Evolutionary conservation across 1,140 invertebrate species (phyloP), one percentile per base, ranked within the genome.

Genomic region (Teleogryllus occipitalis): DNA sequence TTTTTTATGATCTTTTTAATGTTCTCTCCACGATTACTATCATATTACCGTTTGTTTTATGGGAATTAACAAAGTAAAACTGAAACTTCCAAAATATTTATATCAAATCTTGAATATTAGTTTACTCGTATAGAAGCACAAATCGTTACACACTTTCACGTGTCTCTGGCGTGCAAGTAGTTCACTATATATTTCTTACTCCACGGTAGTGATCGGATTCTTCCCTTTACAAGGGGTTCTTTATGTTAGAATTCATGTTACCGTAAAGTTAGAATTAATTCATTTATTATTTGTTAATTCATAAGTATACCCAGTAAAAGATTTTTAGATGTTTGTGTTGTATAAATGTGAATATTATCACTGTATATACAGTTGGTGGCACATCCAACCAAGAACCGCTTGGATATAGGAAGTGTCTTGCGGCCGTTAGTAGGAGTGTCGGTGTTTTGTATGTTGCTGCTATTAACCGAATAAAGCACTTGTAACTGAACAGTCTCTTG

Each of bases 361-460:
- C 10, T 65, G 54, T 65, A 65, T 65, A 65, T 65, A 65, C 54
- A 65, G 54, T 14, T 65, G 10, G 54, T 65, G 18, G 54, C 10
- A 7, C 18, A 14, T 14, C 54, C 54, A 14, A 65, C 10, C 54
- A 65, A 65, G 18, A 65, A 3, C 54, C 54, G 54, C 7, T 65
- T 18, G 10, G 10, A 65, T 65, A 65, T 65, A 10, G 27, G 27
- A 39, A 39, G 27, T 39, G 27, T 39, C 27, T 39, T 39, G 27
- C 27, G 27, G 27, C 27, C 27, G 27, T 39, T 5, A 39, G 54
- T 65, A 65, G 54, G 10, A 14, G 3, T 65, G 54, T 65, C 54
- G 18, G 54, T 65, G 54, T 65, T 65, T 65, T 65, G 54, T 65
- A 65, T 65, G 54, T 65, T 65, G 54, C 54, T 65, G 54, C 54